These are phyloP conservation scores for Drosophila lutescens DNA, from an alignment of 2,888 invertebrate genomes.

Conservation along the genomic window DNA sequence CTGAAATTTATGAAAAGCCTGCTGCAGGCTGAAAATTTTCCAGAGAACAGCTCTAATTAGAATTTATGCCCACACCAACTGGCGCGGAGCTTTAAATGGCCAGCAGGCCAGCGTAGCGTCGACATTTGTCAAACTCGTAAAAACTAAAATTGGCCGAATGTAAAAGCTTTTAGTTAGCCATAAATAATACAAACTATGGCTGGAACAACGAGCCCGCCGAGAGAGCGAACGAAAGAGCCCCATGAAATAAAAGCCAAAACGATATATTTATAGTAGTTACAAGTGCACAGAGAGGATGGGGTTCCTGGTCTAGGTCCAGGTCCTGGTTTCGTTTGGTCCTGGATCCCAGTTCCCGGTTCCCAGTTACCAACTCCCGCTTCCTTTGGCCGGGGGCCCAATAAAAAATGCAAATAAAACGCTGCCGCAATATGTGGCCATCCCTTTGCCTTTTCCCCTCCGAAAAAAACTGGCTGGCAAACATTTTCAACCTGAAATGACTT, in stretches of 20 bases:
- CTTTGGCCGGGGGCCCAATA: slow-evolving; percentile 34
- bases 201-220: slow-evolving; percentile 25
- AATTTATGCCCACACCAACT: slow-evolving; percentile 72
- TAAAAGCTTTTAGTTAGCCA: slow-evolving; percentile 76
- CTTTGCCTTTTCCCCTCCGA: too few relatives aligned
- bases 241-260: slow-evolving; percentile 56
- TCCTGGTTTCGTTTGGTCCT: neutral
- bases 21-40: slow-evolving; percentile 50
- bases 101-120: slow-evolving; percentile 5
- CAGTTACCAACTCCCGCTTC: neutral
- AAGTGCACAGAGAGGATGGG: slow-evolving; percentile 2
- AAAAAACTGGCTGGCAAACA: slow-evolving; percentile 24
- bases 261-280: slow-evolving; percentile 69
- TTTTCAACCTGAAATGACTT: slow-evolving; percentile 65
- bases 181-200: slow-evolving; percentile 74
- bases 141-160: slow-evolving; percentile 65
- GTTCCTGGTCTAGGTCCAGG: slow-evolving; percentile 1
- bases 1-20: slow-evolving; percentile 55
- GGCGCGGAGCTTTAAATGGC: slow-evolving; percentile 34
- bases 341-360: neutral
- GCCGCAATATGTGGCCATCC: slow-evolving; percentile 45
- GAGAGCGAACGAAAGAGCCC: slow-evolving; percentile 16
- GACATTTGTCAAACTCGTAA: slow-evolving; percentile 61
- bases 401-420: slow-evolving; percentile 54
- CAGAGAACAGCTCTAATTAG: slow-evolving; percentile 65